Percentiles rank a stretch among this genome's conserved stretches.
These are phyloP conservation scores for Diploscapter pachys DNA, from an alignment of 1,140 invertebrate species.

Conservation along the genomic window DNA sequence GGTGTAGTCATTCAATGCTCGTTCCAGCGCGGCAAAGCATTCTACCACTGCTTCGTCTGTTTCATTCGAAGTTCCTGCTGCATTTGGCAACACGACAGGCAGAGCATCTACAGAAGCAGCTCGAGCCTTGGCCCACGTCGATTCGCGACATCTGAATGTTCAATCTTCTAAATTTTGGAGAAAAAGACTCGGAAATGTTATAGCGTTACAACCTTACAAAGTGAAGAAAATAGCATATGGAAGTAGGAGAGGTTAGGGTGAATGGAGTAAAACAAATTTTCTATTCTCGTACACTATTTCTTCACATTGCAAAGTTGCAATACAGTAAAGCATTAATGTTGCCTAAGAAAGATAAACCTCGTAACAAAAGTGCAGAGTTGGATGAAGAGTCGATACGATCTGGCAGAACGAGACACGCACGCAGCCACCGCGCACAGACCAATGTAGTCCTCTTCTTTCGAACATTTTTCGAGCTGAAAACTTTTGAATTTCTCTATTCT, in stretches of 20 bases:
- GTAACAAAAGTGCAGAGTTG: background rate
- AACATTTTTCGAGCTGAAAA: too few relatives aligned
- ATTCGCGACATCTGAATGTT: background rate
- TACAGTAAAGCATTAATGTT: background rate
- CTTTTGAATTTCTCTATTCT: too few relatives aligned
- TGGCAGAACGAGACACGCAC: too few relatives aligned
- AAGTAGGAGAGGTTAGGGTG: background rate
- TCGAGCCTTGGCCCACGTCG: constrained; percentile 21
- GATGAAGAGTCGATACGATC: too few relatives aligned
- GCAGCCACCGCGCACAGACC: too few relatives aligned
- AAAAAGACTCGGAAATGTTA: background rate
- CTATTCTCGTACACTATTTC: background rate
- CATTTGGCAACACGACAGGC: constrained; percentile 2
- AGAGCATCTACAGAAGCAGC: constrained; percentile 7
- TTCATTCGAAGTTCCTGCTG: background rate
- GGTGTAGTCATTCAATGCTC: constrained; percentile 23
- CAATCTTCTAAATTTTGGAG: background rate
- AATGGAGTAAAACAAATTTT: background rate
- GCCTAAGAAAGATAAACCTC: background rate
- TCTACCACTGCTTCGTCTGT: background rate
- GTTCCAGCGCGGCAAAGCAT: constrained; percentile 21
- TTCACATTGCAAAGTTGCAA: background rate
- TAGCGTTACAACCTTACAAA: constrained; percentile 6
- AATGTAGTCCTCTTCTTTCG: too few relatives aligned
- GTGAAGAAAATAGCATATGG: background rate